These are phyloP conservation scores for Rana temporaria DNA, from an alignment of 2,113 vertebrate species.

Conservation along the genomic window DNA sequence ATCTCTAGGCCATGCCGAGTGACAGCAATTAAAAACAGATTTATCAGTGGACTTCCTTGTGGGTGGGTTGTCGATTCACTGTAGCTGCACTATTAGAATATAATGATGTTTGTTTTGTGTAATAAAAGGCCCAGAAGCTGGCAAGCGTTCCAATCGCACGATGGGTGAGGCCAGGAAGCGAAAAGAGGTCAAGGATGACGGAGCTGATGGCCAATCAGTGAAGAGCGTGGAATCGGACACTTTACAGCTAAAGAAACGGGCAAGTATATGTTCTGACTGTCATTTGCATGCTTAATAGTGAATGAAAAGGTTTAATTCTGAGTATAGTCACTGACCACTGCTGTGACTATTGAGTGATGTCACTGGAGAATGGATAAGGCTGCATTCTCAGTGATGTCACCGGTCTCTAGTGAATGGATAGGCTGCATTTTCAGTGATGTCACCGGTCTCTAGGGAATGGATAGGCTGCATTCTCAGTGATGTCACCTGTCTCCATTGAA, in stretches of 20 bases:
- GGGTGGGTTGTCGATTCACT: neutral
- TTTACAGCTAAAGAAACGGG: conserved; percentile 74
- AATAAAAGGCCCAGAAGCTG: neutral
- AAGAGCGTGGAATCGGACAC: conserved; percentile 59
- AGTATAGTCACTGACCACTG: no score
- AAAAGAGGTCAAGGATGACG: conserved; percentile 10
- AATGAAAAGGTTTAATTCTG: no score
- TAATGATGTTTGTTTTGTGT: neutral
- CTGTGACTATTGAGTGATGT: no score
- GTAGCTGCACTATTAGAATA: neutral
- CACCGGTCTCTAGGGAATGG: no score
- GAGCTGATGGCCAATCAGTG: conserved; percentile 60
- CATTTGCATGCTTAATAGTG: no score
- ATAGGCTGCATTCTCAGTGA: no score
- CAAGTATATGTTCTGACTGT: conserved; percentile 42
- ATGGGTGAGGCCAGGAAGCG: conserved; percentile 71
- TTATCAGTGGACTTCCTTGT: neutral
- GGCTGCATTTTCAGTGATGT: no score
- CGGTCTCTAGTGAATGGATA: no score
- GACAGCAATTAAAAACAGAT: neutral
- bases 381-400: no score
- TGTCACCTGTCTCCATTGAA: no score
- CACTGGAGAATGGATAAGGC: no score
- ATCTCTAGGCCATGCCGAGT: neutral
- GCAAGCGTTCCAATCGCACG: neutral